These are phyloP conservation scores for Eumerus sabulonum DNA, from an alignment of 2,888 invertebrate genomes.

Conservation along the genomic window DNA sequence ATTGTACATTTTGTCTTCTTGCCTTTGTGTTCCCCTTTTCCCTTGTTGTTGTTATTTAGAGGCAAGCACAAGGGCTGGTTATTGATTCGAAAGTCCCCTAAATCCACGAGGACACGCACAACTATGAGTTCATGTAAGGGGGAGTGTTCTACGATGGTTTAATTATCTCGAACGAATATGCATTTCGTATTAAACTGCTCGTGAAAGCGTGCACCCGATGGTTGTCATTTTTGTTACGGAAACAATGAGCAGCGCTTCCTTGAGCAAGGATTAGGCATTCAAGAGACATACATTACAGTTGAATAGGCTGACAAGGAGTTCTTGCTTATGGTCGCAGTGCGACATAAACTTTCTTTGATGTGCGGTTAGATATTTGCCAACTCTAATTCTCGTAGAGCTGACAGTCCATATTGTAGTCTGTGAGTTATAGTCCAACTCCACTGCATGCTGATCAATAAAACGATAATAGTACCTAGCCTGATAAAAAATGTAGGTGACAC, in stretches of 20 bases:
- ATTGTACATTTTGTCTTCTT: background rate
- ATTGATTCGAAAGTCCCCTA: slow-evolving; percentile 52
- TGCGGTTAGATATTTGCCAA: no score
- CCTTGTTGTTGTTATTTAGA: background rate
- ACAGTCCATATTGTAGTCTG: no score
- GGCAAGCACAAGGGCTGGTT: slow-evolving; percentile 36
- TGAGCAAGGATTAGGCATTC: no score
- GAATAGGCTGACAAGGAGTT: no score
- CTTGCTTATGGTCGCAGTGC: background rate
- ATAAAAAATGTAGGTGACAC: no score
- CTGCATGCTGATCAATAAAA: slow-evolving; percentile 11
- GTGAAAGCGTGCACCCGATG: background rate
- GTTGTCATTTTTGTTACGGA: no score
- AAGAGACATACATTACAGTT: no score
- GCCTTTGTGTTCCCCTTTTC: no score
- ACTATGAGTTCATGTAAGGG: slow-evolving; percentile 1
- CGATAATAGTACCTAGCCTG: no score
- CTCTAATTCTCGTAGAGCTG: no score
- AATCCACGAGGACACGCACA: background rate
- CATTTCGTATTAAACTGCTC: slow-evolving; percentile 20
- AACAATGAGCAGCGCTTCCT: no score
- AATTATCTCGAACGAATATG: slow-evolving; percentile 32
- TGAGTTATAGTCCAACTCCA: no score
- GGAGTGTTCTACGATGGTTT: slow-evolving; percentile 25
- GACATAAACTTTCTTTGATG: background rate